Evolutionary conservation across 1,140 invertebrate genomes (phyloP).

Genomic region (Diorhabda sublineata): DNA sequence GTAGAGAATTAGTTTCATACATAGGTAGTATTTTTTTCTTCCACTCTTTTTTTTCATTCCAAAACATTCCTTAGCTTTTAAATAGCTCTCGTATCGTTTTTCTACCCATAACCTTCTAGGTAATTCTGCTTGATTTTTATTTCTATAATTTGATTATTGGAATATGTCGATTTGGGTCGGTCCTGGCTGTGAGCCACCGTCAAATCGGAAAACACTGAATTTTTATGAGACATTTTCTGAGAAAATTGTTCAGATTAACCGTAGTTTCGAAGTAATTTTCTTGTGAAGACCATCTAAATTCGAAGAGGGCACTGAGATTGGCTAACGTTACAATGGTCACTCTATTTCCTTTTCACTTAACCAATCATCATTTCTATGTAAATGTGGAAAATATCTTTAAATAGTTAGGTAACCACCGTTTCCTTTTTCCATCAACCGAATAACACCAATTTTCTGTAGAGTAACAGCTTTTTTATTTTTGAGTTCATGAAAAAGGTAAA

Average conservation of each 20-base stretch:
- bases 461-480: no score
- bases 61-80: background rate
- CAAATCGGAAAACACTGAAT: constrained; percentile 38
- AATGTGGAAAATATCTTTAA: constrained; percentile 14
- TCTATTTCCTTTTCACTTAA: constrained; percentile 30
- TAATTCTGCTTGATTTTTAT: background rate
- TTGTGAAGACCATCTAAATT: background rate
- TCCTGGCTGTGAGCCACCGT: constrained; percentile 22
- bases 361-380: constrained; percentile 9
- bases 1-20: background rate
- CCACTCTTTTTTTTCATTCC: background rate
- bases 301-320: constrained; percentile 1
- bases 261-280: constrained; percentile 29
- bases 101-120: background rate
- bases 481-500: no score
- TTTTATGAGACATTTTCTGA: constrained; percentile 40
- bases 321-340: constrained; percentile 31
- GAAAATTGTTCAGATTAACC: constrained; percentile 36
- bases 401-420: background rate
- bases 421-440: background rate
- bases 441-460: no score
- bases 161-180: background rate
- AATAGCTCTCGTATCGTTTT: background rate
- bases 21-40: background rate
- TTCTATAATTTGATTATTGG: no score